These are phyloP conservation scores for Lutjanus argentimaculatus DNA, from an alignment of 2,797 vertebrate genomes.

Conservation along the genomic window DNA sequence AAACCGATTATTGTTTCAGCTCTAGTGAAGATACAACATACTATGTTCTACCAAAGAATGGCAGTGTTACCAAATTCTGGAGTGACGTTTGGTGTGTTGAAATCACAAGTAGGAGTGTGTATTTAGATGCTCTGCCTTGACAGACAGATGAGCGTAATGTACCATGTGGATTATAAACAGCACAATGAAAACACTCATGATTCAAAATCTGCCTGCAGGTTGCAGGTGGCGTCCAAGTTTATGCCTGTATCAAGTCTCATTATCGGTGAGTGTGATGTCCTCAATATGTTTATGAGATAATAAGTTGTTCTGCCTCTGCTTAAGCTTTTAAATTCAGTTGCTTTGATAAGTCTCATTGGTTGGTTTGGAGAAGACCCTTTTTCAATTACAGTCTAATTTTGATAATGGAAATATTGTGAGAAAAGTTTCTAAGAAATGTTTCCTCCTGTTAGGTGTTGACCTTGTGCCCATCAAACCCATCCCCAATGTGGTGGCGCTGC, in stretches of 20 bases:
- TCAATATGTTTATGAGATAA: background rate
- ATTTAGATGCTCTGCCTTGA: background rate
- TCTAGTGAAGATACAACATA: too few relatives aligned
- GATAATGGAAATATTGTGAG: background rate
- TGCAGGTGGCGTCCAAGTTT: constrained; percentile 97
- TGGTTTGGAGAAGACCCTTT: background rate
- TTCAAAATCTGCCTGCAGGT: constrained; percentile 79
- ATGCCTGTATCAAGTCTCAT: constrained; percentile 98
- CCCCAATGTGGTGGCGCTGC: constrained; percentile 92
- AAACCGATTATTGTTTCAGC: too few relatives aligned
- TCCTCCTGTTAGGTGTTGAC: constrained; percentile 90
- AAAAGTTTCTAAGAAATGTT: background rate
- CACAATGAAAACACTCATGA: background rate
- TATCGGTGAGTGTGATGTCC: constrained; percentile 89
- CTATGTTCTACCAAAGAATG: too few relatives aligned
- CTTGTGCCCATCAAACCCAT: constrained; percentile 95
- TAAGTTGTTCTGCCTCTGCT: background rate
- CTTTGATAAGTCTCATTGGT: background rate
- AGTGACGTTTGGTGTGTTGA: background rate
- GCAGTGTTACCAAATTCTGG: background rate
- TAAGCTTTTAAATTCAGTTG: background rate
- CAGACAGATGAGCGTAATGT: background rate
- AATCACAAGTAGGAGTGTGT: background rate
- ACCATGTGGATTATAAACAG: background rate
- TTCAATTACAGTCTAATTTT: background rate